Evolutionary conservation across 2,888 invertebrate species (phyloP).

Genomic region (Zaprionus bogoriensis): DNA sequence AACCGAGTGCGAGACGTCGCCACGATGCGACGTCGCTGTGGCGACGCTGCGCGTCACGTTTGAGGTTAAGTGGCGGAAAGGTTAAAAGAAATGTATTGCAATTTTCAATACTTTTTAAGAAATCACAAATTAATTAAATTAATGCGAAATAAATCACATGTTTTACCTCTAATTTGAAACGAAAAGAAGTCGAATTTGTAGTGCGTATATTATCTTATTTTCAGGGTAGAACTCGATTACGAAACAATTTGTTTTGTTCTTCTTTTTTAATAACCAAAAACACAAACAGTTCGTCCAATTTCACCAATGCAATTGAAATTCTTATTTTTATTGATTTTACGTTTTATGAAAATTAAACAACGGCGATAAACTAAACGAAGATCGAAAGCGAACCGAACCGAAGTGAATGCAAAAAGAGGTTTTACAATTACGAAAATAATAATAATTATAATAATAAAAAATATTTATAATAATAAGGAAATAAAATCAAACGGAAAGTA

Average conservation of each 20-base stretch:
- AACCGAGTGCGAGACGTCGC: slow-evolving; percentile 22
- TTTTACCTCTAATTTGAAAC: no score
- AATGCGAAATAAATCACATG: neutral
- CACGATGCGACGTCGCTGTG: slow-evolving; percentile 8
- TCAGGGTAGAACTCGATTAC: slow-evolving; percentile 63
- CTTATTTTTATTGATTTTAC: slow-evolving; percentile 29
- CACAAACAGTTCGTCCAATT: slow-evolving; percentile 39
- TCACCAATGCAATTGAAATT: slow-evolving; percentile 28
- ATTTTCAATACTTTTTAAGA: no score
- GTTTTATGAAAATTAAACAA: slow-evolving; percentile 35
- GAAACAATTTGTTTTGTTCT: slow-evolving; percentile 61
- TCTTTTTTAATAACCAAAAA: slow-evolving; percentile 49
- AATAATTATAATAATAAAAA: slow-evolving; percentile 76
- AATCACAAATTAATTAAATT: no score
- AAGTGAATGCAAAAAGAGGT: slow-evolving; percentile 54
- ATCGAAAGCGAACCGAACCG: slow-evolving; percentile 53
- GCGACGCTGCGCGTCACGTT: slow-evolving; percentile 13
- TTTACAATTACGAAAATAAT: slow-evolving; percentile 72
- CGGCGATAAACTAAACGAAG: slow-evolving; percentile 50
- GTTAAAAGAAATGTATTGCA: slow-evolving; percentile 17
- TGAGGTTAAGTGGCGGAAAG: slow-evolving; percentile 64
- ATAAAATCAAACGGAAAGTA: slow-evolving; percentile 82
- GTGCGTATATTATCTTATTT: no score
- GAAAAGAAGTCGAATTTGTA: no score
- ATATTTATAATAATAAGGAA: slow-evolving; percentile 81